Base-by-base conservation (phyloP, 1,140 invertebrate species). In the Tyrophagus putrescentiae region DNA sequence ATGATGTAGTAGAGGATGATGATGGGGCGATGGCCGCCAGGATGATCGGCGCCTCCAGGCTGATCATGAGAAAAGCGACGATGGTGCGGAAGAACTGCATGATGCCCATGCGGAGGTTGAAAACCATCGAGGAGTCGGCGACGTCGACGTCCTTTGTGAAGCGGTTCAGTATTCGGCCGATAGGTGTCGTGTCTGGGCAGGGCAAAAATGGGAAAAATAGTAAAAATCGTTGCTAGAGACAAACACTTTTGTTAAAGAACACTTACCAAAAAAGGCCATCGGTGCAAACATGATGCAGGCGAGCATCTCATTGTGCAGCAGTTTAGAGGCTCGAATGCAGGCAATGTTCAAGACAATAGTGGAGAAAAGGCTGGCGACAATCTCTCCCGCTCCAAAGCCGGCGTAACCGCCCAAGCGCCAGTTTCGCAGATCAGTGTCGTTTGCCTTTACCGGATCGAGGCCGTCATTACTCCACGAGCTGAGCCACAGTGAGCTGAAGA, bases 401-500 rank as follows among this genome's bases (percentile, higher is more conserved):
- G 84, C 87, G 71, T 94, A 94, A 25, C 91, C 84, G 63, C 84
- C 85, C 45, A 94, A 76, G 70, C 90, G 90, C 70, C 86, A 76
- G 70, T 92, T 80, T 63, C 84, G 73, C 66, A 66, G 76, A 76
- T 21, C 64, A n/a, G 72, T 78, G 69, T 82, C 71, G 25, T 53
- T 41, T 2, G 11, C 28, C 25, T 41, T 42, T 1, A 11, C 32
- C 18, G 64, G 62, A 48, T 67, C 48, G 3, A 62, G 23, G 3
- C 68, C 63, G 61, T 74, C 70, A 58, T 74, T 69, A 57, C 69
- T 70, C 72, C 72, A 74, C 25, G 61, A 64, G 32, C 68, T 70
- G 3, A 74, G 66, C 69, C 72, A 75, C 3, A 74, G 50, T 64
- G 64, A 71, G 18, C 64, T 60, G 7, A 62, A 57, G 25, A 74